phyloP scores from a whole-genome alignment of 2,113 vertebrate species.

The Apistogramma diplotaenia region DNA sequence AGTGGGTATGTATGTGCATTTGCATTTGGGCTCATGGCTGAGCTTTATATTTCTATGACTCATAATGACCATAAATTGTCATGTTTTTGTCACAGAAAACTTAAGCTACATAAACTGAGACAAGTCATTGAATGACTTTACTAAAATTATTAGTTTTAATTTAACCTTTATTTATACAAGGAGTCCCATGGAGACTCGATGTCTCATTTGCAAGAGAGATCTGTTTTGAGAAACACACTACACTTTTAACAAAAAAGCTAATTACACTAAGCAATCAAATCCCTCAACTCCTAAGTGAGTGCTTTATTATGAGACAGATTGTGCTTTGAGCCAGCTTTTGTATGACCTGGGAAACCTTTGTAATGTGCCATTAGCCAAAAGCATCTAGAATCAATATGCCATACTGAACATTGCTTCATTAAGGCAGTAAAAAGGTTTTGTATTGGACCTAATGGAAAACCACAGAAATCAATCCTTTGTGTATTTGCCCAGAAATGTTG shows the following conservation, averaged over 20 bases:
- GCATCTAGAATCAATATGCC: constrained; percentile 37
- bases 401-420: not conserved
- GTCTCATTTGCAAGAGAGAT: too few species aligned
- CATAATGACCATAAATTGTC: not conserved
- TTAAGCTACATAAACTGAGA: not conserved
- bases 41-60: too few species aligned
- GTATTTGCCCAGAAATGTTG: not conserved
- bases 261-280: not conserved
- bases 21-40: too few species aligned
- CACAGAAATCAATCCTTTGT: not conserved
- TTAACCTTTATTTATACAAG: too few species aligned
- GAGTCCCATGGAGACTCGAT: too few species aligned
- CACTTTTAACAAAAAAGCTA: not conserved
- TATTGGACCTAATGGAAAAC: not conserved
- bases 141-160: too few species aligned
- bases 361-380: constrained; percentile 33
- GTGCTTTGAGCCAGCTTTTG: not conserved
- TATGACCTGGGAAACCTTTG: constrained; percentile 4
- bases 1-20: not conserved
- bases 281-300: not conserved
- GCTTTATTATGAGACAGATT: not conserved
- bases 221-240: too few species aligned
- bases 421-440: not conserved
- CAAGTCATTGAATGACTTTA: not conserved
- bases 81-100: not conserved